phyloP scores from a whole-genome alignment of 2,888 invertebrate species.

The Tachina grossa region DNA sequence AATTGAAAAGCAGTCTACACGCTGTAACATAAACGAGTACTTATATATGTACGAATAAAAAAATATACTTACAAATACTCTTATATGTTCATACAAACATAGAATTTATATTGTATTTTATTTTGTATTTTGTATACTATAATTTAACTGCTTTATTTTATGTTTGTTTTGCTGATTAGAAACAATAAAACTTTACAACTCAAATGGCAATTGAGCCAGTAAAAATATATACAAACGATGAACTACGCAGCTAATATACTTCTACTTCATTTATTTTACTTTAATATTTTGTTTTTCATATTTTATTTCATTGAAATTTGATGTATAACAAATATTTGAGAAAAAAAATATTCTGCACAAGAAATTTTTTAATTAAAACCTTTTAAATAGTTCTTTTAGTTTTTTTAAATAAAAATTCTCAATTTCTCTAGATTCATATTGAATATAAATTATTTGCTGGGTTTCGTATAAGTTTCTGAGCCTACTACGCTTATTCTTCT shows the following conservation, averaged over 20 bases:
- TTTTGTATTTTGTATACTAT: slow-evolving; percentile 13
- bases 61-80: neutral
- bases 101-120: neutral
- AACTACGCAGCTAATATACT: slow-evolving; percentile 5
- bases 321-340: neutral
- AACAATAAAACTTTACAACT: slow-evolving; percentile 67
- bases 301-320: slow-evolving; percentile 13
- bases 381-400: neutral
- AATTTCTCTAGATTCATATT: no score
- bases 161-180: slow-evolving; percentile 69
- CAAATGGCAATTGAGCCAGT: slow-evolving; percentile 42
- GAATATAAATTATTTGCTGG: no score
- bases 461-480: no score
- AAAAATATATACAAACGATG: neutral
- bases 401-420: no score
- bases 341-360: neutral
- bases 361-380: neutral
- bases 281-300: slow-evolving; percentile 8
- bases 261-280: neutral
- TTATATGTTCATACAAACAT: neutral
- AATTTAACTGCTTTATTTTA: slow-evolving; percentile 45
- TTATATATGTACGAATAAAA: neutral
- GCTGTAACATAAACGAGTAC: neutral
- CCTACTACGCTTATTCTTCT: no score
- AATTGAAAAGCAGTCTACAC: slow-evolving; percentile 19